phyloP scores from a whole-genome alignment of 1,140 invertebrate species.

The Marisa cornuarietis region DNA sequence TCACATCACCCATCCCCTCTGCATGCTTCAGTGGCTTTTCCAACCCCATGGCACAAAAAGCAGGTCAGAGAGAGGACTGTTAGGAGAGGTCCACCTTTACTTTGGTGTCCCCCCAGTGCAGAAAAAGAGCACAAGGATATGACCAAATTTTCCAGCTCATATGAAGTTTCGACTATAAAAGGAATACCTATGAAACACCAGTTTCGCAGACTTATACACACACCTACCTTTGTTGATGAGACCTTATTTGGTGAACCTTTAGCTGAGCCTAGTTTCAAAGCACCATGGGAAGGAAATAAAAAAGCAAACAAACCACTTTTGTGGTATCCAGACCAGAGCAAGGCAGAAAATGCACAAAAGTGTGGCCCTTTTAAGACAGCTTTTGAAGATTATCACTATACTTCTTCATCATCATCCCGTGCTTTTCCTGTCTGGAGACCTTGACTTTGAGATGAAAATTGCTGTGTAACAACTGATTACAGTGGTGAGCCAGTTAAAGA shows the following conservation, averaged over 20 bases:
- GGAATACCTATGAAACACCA: conserved; percentile 31
- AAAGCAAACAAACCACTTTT: conserved; percentile 10
- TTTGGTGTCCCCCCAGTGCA: conserved; percentile 44
- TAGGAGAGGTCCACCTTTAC: conserved; percentile 31
- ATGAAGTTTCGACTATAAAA: conserved; percentile 11
- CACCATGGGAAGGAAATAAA: conserved; percentile 47
- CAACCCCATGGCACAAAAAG: conserved; percentile 37
- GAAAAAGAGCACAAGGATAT: neutral
- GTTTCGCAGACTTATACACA: conserved; percentile 47
- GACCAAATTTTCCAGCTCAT: neutral
- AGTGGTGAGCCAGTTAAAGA: too few relatives aligned
- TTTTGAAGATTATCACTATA: too few relatives aligned
- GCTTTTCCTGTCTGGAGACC: too few relatives aligned
- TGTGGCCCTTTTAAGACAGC: too few relatives aligned
- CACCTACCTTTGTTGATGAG: conserved; percentile 55
- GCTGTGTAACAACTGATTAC: too few relatives aligned
- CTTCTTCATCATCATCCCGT: too few relatives aligned
- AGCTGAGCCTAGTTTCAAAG: conserved; percentile 52
- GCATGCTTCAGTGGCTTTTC: conserved; percentile 22
- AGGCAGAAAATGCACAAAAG: neutral
- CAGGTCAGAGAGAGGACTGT: conserved; percentile 13
- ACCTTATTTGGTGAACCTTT: conserved; percentile 51
- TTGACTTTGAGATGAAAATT: too few relatives aligned
- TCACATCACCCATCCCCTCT: conserved; percentile 33
- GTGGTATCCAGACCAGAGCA: conserved; percentile 13